A percentile compares a stretch with the other conserved stretches of the same genome.
These are phyloP conservation scores for Dimorphilus gyrociliatus DNA, from an alignment of 2,888 invertebrate species.

Conservation along the genomic window DNA sequence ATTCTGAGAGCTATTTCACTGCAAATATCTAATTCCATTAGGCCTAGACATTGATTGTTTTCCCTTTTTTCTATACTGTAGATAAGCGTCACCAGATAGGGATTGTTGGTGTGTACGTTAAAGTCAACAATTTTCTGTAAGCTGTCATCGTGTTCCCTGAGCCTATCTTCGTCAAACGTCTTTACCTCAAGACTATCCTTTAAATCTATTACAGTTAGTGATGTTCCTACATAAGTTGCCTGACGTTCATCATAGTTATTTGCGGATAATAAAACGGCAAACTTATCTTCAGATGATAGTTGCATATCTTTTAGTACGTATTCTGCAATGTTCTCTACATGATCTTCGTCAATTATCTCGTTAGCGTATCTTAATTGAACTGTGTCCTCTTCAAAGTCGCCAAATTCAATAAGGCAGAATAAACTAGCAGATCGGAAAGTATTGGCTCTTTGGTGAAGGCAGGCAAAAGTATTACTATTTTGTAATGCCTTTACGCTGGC, in stretches of 20 bases:
- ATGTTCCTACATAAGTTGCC: conserved; percentile 19
- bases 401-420: conserved; percentile 1
- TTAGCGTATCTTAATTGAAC: conserved; percentile 3
- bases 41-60: conserved; percentile 13
- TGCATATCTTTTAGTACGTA: conserved; percentile 21
- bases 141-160: conserved; percentile 19
- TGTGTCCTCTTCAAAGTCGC: conserved; percentile 1
- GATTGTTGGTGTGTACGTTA: conserved; percentile 14
- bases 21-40: conserved; percentile 22
- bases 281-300: conserved; percentile 24
- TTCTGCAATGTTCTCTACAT: conserved; percentile 15
- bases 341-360: conserved; percentile 13
- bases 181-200: conserved; percentile 15
- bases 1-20: conserved; percentile 21
- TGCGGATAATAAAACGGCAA: conserved; percentile 26
- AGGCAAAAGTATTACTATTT: conserved; percentile 14
- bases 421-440: too few species aligned
- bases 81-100: conserved; percentile 3
- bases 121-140: conserved; percentile 22
- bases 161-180: conserved; percentile 15
- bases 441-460: conserved; percentile 17
- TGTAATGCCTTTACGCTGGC: conserved; percentile 11
- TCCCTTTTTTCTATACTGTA: background rate
- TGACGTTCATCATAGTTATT: conserved; percentile 16
- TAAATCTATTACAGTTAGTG: conserved; percentile 22